Conservation (phyloP, 1,140 invertebrate species). For the Eurytemora carolleeae region DNA sequence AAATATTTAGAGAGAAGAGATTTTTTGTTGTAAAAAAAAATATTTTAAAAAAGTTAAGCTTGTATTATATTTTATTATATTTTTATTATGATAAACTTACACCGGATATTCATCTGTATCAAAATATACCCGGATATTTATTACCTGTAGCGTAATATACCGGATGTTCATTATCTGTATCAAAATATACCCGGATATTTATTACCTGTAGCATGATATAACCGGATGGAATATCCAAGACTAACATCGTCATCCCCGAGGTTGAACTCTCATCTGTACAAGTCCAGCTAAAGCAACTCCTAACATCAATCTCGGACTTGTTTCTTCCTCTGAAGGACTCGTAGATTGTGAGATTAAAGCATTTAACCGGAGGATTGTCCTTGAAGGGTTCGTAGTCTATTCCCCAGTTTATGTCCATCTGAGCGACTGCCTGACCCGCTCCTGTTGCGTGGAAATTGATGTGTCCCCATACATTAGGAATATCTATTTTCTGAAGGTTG, state of each 20-base stretch:
- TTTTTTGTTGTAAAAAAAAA: no score
- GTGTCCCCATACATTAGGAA: slow-evolving; percentile 35
- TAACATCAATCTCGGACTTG: slow-evolving; percentile 33
- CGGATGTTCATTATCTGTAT: no score
- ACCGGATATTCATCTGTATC: no score
- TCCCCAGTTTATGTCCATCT: slow-evolving; percentile 36
- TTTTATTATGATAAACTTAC: no score
- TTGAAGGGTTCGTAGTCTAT: slow-evolving; percentile 32
- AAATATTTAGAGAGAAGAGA: no score
- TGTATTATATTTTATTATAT: no score
- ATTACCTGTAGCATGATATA: slow-evolving; percentile 31
- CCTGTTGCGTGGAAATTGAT: slow-evolving; percentile 33
- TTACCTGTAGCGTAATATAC: slow-evolving; percentile 29
- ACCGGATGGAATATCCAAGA: slow-evolving; percentile 37
- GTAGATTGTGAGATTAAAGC: slow-evolving; percentile 29
- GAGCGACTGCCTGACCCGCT: slow-evolving; percentile 33
- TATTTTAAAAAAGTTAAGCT: no score
- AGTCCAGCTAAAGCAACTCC: slow-evolving; percentile 24
- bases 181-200: no score
- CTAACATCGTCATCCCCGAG: slow-evolving; percentile 33
- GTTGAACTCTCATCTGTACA: slow-evolving; percentile 17
- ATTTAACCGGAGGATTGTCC: slow-evolving; percentile 28
- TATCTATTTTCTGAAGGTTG: slow-evolving; percentile 22
- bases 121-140: no score
- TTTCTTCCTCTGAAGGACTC: slow-evolving; percentile 32